Evolutionary conservation across 2,797 vertebrate genomes (phyloP), one percentile per base, ranked within the genome.

Genomic region (Pseudocheirus occidentalis): DNA sequence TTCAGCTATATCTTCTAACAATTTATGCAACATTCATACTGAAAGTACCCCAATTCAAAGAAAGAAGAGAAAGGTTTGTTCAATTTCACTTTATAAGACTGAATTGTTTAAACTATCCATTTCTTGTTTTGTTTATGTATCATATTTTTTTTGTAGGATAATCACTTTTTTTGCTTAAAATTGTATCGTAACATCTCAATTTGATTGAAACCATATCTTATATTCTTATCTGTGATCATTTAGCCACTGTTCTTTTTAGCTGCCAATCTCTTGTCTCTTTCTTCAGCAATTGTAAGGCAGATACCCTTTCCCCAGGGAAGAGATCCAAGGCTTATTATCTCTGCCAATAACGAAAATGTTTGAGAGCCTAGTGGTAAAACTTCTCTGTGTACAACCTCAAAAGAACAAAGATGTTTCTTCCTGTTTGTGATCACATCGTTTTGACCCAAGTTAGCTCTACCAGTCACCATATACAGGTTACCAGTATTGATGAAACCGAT

Each of bases 401-500:
- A 66, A 66, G 59, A 66, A 31, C 31, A 4, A 66, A 28, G 59
- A 66, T 66, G 57, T 58, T 29, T 58, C 9, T 58, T 9, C 9
- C 57, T 58, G 27, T 62, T 62, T 1, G 4, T 66, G 59, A 66
- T 34, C 13, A 66, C 31, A 34, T n/a, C 31, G 16, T 5, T 66
- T 34, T 66, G 59, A 66, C 27, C 14, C 0, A 34, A 90, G 1
- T 5, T 46, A 93, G 55, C 16, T 40, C 58, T 21, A n/a, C 31
- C 3, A 52, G 89, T 73, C 59, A 10, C 14, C 62, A n/a, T 90
- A 14, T 55, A 40, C 31, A 53, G 31, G 12, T 55, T 56, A 58
- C 31, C n/a, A 53, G n/a, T 89, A 89, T 90, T 93, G 31, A 50
- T 59, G 55, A 56, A 56, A 92, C 91, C 94, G 95, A 59, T 91